Base-by-base conservation (phyloP, 2,113 vertebrate species). In the Lagopus muta region DNA sequence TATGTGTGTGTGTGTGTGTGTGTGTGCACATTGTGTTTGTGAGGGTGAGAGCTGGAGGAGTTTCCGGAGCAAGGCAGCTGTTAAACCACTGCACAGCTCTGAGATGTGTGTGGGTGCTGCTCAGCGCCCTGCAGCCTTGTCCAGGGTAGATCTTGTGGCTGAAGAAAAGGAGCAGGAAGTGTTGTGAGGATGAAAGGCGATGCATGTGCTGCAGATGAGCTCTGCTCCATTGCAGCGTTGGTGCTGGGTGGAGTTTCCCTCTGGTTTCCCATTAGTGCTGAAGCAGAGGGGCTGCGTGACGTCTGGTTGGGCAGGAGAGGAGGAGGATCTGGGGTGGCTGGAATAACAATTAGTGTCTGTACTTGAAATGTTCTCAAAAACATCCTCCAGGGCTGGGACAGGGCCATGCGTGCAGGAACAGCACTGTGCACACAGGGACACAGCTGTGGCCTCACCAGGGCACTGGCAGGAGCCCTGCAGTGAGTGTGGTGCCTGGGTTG, bases 201-300 rank as follows among this genome's bases (percentile, higher is more conserved):
- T 13, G 25, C 7, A 2, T 54, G 77, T 1, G 0, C 32, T 67
- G 66, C 0, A 0, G 85, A 87, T 81, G 18, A 61, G 62, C 27
- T 58, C 52, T 66, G 25, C 16, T 38, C 36, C 38, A 4, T 12
- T 22, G 42, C 10, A 10, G 8, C 67, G 61, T 27, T 84, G 0
- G 0, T 19, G 70, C 54, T 89, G 92, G 92, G 94, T 93, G 95
- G 94, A 87, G 95, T 94, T 96, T 94, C 91, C 95, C 90, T 58
- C 67, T 89, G 62, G 34, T 89, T 92, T 55, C 54, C 86, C 19
- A 8, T 60, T 6, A 42, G 65, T 12, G 62, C 67, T 48, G 7
- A 32, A 69, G 81, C 1, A 0, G 71, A 91, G 82, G 52, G 47
- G 57, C 36, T 0, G 3, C 0, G 27, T 80, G 92, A 82, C 4